A percentile compares a stretch with the other conserved stretches of the same genome.
These are phyloP conservation scores for Halcyon malimbica DNA, from an alignment of 2,113 vertebrate genomes.

Conservation along the genomic window DNA sequence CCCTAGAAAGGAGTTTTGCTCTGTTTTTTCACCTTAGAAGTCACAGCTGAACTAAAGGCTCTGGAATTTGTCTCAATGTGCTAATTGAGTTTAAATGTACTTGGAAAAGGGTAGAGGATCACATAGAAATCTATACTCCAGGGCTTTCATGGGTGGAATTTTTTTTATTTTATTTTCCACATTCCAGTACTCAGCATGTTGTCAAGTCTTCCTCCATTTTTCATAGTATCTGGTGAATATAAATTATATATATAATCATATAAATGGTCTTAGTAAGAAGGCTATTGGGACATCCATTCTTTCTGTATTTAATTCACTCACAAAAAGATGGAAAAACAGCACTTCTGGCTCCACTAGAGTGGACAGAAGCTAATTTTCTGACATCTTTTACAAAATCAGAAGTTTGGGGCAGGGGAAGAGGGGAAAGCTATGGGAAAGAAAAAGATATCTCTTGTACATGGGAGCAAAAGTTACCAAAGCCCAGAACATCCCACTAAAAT, in stretches of 20 bases:
- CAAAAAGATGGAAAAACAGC: background rate
- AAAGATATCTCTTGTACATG: background rate
- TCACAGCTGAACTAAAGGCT: background rate
- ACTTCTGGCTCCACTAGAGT: background rate
- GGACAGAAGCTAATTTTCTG: background rate
- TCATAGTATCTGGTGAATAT: background rate
- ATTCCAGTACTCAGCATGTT: background rate
- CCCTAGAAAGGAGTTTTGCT: background rate
- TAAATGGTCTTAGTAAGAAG: background rate
- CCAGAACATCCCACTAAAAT: background rate
- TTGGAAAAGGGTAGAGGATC: background rate
- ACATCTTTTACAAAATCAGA: background rate
- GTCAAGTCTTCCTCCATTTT: background rate
- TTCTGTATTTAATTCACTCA: background rate
- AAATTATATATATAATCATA: background rate
- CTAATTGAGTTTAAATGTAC: constrained; percentile 19
- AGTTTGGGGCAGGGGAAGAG: background rate
- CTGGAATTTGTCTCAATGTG: background rate
- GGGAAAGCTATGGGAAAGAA: background rate
- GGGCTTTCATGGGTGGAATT: background rate
- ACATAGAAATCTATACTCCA: background rate
- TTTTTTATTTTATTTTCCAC: background rate
- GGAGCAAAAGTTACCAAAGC: background rate
- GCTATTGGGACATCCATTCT: background rate
- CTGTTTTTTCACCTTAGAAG: background rate